Evolutionary conservation across 2,113 vertebrate genomes (phyloP), one percentile per base, ranked within the genome.

Genomic region (Mystacornis crossleyi): DNA sequence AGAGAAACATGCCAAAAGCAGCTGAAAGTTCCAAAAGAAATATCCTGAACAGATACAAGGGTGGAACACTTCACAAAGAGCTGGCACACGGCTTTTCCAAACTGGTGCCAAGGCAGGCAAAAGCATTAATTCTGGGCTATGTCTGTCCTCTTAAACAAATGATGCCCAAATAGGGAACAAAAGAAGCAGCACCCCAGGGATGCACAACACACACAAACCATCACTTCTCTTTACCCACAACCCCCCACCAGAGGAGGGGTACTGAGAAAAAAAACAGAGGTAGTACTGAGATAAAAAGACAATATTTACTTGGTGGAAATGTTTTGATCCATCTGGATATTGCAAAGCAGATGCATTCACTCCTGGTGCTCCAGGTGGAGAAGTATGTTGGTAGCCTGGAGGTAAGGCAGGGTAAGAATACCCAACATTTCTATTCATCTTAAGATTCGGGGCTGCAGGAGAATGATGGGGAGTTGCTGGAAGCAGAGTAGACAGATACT

Each of bases 321-420:
- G 96, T 86, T 98, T 99, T 90, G 98, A 96, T 90, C 98, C 97
- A 95, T 97, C 98, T 81, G 97, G 96, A 80, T 99, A 99, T 81
- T 98, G 99, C 98, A 99, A 97, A 45, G 98, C 89, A 86, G 98
- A 82, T 8, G 98, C 93, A 55, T 98, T 98, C 95, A 98, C 93
- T 82, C 98, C 97, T 48, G 98, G 61, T 50, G 97, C 79, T 73
- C 92, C 97, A 4, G 98, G 94, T 34, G 95, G 74, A 10, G 97
- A 20, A 71, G 97, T 90, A 93, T 98, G 99, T 97, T 99, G 99
- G 96, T 99, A 99, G 90, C 99, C 99, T 16, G 98, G 99, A 25
- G 98, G 99, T 65, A 99, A 98, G 57, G 99, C 97, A 34, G 99
- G 99, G 97, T 99, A 99, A 5, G 98, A 97, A 97, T 98, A 98